phyloP scores from a whole-genome alignment of 1,140 invertebrate genomes.

The Bombus confusus region DNA sequence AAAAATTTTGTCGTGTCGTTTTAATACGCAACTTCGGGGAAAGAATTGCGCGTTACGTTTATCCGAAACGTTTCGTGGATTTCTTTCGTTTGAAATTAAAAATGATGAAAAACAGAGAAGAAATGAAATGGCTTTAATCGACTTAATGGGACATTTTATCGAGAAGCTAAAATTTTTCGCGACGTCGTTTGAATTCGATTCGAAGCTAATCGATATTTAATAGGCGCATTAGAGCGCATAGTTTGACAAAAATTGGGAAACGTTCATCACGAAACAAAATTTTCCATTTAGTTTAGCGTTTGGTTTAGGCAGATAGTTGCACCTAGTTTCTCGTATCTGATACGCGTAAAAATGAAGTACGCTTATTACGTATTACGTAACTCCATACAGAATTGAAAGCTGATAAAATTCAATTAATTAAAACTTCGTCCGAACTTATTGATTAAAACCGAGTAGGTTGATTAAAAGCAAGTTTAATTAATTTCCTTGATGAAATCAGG shows the following conservation, averaged over 20 bases:
- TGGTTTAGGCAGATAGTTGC: too few species aligned
- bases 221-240: background rate
- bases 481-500: background rate
- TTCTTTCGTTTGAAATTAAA: background rate
- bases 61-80: background rate
- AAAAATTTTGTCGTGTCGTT: background rate
- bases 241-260: background rate
- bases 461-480: background rate
- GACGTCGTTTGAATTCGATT: background rate
- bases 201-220: background rate
- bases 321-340: background rate
- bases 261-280: background rate
- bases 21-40: background rate
- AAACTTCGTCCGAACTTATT: background rate
- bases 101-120: too few species aligned
- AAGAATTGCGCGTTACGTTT: background rate
- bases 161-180: background rate
- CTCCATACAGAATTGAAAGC: background rate
- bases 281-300: background rate
- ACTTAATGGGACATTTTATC: background rate
- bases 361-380: background rate
- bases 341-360: too few species aligned
- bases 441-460: background rate
- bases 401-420: background rate
- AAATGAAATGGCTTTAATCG: background rate